phyloP scores from a whole-genome alignment of 2,797 vertebrate species.

The Rhinichthys osculus region DNA sequence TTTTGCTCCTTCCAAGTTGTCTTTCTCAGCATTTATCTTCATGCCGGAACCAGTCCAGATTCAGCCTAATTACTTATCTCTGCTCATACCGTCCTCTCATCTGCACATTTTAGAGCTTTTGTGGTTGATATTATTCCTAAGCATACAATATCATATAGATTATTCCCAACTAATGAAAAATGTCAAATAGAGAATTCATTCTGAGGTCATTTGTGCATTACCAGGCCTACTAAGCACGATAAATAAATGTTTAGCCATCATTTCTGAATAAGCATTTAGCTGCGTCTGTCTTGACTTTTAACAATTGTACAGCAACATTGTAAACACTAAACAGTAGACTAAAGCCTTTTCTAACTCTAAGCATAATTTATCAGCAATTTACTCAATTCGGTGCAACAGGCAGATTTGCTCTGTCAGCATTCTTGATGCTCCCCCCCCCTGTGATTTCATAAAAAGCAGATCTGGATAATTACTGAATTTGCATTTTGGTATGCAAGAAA shows the following conservation, averaged over 20 bases:
- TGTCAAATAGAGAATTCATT: slow-evolving; percentile 8
- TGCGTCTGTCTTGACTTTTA: slow-evolving; percentile 1
- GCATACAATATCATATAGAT: not conserved
- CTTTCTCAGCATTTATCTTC: slow-evolving; percentile 24
- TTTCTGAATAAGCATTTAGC: not conserved
- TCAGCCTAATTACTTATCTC: slow-evolving; percentile 1
- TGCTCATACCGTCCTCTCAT: not conserved
- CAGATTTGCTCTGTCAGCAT: slow-evolving; percentile 56
- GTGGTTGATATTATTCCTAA: slow-evolving; percentile 1
- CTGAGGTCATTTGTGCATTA: not conserved
- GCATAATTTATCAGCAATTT: slow-evolving; percentile 54
- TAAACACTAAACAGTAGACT: slow-evolving; percentile 13
- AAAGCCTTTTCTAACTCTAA: slow-evolving; percentile 15
- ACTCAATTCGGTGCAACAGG: slow-evolving; percentile 46
- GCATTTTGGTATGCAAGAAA: slow-evolving; percentile 61
- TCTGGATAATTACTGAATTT: slow-evolving; percentile 64
- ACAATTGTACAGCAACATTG: not conserved
- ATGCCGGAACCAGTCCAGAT: not conserved
- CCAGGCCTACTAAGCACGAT: not conserved
- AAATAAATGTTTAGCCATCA: slow-evolving; percentile 7
- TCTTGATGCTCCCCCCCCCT: slow-evolving; percentile 35
- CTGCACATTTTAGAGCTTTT: not conserved
- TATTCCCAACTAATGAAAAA: not conserved
- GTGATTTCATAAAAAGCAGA: slow-evolving; percentile 52
- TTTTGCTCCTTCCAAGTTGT: slow-evolving; percentile 5